Evolutionary conservation across 2,888 invertebrate species (phyloP).

Genomic region (Hermodice carunculata): DNA sequence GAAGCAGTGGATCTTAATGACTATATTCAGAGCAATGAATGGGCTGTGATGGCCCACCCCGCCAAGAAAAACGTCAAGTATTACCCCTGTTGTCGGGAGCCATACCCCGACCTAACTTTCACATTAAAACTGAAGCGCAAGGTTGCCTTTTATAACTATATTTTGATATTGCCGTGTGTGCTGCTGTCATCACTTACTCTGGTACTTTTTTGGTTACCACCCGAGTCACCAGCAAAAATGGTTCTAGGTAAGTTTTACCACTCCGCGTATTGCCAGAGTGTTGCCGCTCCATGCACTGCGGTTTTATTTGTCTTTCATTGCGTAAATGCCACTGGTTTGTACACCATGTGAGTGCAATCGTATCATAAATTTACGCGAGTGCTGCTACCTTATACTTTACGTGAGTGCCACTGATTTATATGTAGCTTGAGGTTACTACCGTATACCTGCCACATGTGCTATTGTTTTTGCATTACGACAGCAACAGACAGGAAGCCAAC

Average conservation of each 20-base stretch:
- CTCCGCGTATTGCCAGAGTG: too few species aligned
- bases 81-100: constrained; percentile 64
- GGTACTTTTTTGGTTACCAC: constrained; percentile 70
- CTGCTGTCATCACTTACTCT: constrained; percentile 68
- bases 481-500: too few species aligned
- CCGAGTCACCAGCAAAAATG: constrained; percentile 70
- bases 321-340: too few species aligned
- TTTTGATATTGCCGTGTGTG: constrained; percentile 70
- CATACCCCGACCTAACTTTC: constrained; percentile 66
- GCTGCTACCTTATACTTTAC: too few species aligned
- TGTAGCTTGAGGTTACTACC: too few species aligned
- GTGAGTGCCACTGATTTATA: too few species aligned
- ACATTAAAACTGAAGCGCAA: constrained; percentile 51
- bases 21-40: constrained; percentile 68
- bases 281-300: too few species aligned
- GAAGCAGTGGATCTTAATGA: constrained; percentile 47
- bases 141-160: constrained; percentile 64
- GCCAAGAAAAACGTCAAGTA: constrained; percentile 56
- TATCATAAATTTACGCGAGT: too few species aligned
- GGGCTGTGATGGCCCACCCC: constrained; percentile 61
- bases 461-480: too few species aligned
- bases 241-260: constrained; percentile 66
- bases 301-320: too few species aligned
- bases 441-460: too few species aligned
- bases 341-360: too few species aligned